These are phyloP conservation scores for Ctenopoma multispine DNA, from an alignment of 2,797 vertebrate genomes.

Conservation along the genomic window DNA sequence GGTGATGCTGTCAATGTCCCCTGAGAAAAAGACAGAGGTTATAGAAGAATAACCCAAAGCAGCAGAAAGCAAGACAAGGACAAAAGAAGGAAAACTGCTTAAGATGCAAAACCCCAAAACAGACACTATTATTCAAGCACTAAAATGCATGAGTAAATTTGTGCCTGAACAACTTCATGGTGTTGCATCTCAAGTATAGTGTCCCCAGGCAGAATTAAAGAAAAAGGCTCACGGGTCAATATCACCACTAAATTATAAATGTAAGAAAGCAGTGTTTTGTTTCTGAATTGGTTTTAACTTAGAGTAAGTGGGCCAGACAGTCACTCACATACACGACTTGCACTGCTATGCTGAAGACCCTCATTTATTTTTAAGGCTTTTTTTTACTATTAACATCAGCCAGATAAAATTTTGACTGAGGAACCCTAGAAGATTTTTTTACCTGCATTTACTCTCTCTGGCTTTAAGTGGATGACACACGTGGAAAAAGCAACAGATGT, in stretches of 20 bases:
- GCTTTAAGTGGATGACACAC: neutral
- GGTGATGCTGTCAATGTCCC: conserved; percentile 88
- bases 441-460: neutral
- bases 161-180: conserved; percentile 20
- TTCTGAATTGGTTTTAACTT: conserved; percentile 35
- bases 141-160: conserved; percentile 23
- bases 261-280: conserved; percentile 11
- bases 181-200: conserved; percentile 23
- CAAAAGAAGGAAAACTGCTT: conserved; percentile 30
- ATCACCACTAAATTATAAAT: conserved; percentile 44
- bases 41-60: conserved; percentile 1
- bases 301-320: conserved; percentile 12
- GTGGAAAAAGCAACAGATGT: neutral
- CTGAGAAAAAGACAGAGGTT: conserved; percentile 70
- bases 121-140: conserved; percentile 29
- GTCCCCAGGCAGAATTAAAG: conserved; percentile 48
- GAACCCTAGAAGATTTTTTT: neutral
- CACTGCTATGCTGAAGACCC: neutral
- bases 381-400: neutral
- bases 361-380: neutral
- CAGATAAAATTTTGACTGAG: neutral
- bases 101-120: conserved; percentile 12
- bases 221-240: conserved; percentile 32
- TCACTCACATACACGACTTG: neutral
- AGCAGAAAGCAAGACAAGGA: conserved; percentile 9